A percentile compares a stretch with the other conserved stretches of the same genome.
Evolutionary conservation across 2,113 vertebrate species (phyloP).

Genomic region (Urocolius indicus): DNA sequence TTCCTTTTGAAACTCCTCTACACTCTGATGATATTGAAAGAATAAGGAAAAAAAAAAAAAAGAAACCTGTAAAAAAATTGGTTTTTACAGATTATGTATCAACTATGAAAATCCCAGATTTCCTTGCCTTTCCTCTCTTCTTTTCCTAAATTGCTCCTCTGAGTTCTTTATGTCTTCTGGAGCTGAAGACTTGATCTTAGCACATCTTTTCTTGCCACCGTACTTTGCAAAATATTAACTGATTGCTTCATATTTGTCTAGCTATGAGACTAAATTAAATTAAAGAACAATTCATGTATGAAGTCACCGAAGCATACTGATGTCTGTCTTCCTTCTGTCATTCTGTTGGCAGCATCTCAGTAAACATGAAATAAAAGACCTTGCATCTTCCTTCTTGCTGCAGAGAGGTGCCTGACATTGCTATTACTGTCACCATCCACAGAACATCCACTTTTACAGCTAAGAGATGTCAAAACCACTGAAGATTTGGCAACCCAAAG

Average conservation of each 20-base stretch:
- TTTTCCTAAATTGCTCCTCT: background rate
- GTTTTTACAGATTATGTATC: background rate
- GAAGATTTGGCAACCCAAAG: conserved; percentile 61
- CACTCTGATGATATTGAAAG: background rate
- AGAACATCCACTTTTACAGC: background rate
- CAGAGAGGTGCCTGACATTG: background rate
- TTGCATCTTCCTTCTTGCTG: background rate
- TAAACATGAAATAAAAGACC: background rate
- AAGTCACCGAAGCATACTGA: background rate
- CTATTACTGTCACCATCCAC: background rate
- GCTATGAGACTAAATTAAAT: conserved; percentile 23
- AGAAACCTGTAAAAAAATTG: background rate
- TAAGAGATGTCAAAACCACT: conserved; percentile 41
- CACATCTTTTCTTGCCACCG: background rate
- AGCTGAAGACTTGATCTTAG: background rate
- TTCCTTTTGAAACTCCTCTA: background rate
- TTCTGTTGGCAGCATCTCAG: background rate
- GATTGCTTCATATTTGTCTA: background rate
- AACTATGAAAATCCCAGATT: background rate
- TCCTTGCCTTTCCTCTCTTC: background rate
- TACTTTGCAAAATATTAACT: background rate
- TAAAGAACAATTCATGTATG: background rate
- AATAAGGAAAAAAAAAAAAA: too few species aligned
- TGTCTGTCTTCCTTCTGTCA: background rate
- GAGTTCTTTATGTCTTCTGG: background rate